These are phyloP conservation scores for Rhagonycha fulva DNA, from an alignment of 2,888 invertebrate species.

Conservation along the genomic window DNA sequence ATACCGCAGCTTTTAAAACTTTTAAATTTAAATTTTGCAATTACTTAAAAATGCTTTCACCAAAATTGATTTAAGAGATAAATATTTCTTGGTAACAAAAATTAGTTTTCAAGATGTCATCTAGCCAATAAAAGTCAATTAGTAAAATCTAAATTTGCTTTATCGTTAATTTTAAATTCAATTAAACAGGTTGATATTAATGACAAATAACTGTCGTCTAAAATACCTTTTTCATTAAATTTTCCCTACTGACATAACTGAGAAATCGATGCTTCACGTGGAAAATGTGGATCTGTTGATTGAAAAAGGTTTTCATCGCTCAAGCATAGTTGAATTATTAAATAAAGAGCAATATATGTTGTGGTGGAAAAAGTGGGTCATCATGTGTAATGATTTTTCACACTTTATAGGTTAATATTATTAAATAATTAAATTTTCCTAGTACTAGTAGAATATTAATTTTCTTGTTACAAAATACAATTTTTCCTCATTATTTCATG, in stretches of 20 bases:
- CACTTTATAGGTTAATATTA: neutral
- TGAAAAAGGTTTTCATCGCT: constrained; percentile 4
- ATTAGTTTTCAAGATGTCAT: constrained; percentile 20
- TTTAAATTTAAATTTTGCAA: neutral
- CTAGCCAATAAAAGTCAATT: constrained; percentile 24
- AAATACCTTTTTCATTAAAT: constrained; percentile 7
- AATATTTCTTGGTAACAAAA: constrained; percentile 8
- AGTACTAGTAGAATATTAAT: neutral
- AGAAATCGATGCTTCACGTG: neutral
- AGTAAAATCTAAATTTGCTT: constrained; percentile 21
- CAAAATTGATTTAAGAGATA: constrained; percentile 2
- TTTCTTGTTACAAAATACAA: neutral
- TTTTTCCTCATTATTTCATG: neutral
- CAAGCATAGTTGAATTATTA: constrained; percentile 11
- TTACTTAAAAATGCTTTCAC: constrained; percentile 4
- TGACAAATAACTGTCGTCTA: constrained; percentile 11
- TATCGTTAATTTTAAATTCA: constrained; percentile 22
- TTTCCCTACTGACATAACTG: neutral
- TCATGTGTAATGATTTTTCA: neutral
- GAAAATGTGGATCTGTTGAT: constrained; percentile 5
- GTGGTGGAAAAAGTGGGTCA: constrained; percentile 11
- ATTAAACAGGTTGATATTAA: constrained; percentile 23
- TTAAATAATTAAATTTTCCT: neutral
- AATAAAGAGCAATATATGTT: constrained; percentile 22
- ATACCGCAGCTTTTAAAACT: neutral